A percentile compares a stretch with the other conserved stretches of the same genome.
Conservation (phyloP, 2,113 vertebrate species). For the Mobula birostris region DNA sequence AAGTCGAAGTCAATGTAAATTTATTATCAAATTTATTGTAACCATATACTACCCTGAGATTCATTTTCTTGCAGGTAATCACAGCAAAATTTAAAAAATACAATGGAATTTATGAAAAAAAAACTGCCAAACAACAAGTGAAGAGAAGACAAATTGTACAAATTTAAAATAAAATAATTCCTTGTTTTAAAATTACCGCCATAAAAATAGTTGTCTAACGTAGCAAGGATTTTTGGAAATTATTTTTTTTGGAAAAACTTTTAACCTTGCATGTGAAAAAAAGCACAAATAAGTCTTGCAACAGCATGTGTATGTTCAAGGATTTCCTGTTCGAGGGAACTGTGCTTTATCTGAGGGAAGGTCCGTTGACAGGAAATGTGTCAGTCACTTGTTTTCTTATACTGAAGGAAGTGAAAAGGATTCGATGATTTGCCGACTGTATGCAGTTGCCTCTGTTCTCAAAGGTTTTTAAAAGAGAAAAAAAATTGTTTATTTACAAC, state of each 20-base stretch:
- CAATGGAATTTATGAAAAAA: no score
- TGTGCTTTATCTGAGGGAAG: slow-evolving; percentile 59
- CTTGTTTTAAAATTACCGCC: not conserved
- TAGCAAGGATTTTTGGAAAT: not conserved
- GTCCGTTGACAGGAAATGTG: slow-evolving; percentile 61
- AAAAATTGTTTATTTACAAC: not conserved
- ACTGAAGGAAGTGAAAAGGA: slow-evolving; percentile 57
- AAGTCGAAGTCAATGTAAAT: no score
- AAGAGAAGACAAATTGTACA: no score
- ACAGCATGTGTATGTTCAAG: slow-evolving; percentile 40
- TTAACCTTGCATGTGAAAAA: not conserved
- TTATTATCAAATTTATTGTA: no score
- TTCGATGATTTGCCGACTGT: slow-evolving; percentile 47
- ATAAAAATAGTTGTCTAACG: not conserved
- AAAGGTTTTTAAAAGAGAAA: not conserved
- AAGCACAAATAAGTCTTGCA: slow-evolving; percentile 23
- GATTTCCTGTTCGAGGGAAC: slow-evolving; percentile 47
- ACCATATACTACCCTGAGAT: no score
- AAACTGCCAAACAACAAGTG: no score
- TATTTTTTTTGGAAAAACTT: not conserved
- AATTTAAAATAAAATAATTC: not conserved
- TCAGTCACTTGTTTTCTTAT: slow-evolving; percentile 65
- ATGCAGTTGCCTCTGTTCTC: not conserved
- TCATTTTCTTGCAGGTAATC: no score
- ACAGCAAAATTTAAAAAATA: no score